A percentile compares a stretch with the other conserved stretches of the same genome.
phyloP scores from a whole-genome alignment of 1,140 invertebrate genomes.

The Lasioglossum baleicum region DNA sequence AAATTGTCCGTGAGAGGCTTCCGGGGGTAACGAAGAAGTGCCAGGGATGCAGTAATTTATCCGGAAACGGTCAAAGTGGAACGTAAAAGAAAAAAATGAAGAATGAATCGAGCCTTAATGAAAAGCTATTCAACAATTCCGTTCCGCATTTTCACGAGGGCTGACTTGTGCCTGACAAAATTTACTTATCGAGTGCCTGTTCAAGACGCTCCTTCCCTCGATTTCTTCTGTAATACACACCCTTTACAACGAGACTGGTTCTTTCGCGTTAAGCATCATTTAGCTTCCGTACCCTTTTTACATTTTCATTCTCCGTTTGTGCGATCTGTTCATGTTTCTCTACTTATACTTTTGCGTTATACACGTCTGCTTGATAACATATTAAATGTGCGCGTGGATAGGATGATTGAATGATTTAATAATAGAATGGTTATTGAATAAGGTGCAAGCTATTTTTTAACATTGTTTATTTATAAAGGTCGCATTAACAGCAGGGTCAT shows the following conservation, averaged over 20 bases:
- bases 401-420: too few relatives aligned
- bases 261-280: neutral
- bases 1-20: conserved; percentile 74
- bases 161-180: conserved; percentile 44
- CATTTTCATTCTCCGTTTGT: neutral
- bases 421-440: too few relatives aligned
- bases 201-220: neutral
- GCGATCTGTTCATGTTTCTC: neutral
- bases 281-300: neutral
- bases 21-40: conserved; percentile 62
- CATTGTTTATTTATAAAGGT: too few relatives aligned
- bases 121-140: conserved; percentile 65
- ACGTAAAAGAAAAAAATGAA: conserved; percentile 57
- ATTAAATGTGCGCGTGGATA: too few relatives aligned
- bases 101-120: conserved; percentile 68
- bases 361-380: too few relatives aligned
- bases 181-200: conserved; percentile 44
- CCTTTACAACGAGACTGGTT: neutral
- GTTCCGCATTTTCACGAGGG: conserved; percentile 38
- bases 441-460: too few relatives aligned
- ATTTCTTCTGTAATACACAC: neutral
- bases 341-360: neutral
- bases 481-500: too few relatives aligned
- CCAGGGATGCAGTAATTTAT: conserved; percentile 73
- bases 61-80: conserved; percentile 49